Evolutionary conservation across 2,797 vertebrate species (phyloP).

Genomic region (Rhynchonycteris naso): DNA sequence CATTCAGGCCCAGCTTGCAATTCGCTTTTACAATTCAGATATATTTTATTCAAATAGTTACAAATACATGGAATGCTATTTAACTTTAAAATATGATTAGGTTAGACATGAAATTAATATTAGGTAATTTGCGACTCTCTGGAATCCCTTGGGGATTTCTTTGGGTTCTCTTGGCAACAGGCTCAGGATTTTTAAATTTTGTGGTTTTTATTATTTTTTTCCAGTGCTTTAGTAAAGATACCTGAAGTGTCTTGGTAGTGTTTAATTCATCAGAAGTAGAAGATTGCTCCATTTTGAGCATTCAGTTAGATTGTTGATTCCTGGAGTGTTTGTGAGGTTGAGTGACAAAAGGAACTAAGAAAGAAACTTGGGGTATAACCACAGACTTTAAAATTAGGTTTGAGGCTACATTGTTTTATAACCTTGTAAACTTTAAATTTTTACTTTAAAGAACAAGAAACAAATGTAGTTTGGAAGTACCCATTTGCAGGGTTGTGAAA

Average conservation of each 20-base stretch:
- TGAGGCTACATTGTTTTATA: not conserved
- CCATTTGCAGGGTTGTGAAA: not conserved
- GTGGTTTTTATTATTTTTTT: not conserved
- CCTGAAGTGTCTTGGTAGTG: not conserved
- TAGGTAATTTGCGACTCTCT: slow-evolving; percentile 6
- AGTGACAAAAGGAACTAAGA: not conserved
- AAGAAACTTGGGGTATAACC: not conserved
- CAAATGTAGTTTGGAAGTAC: not conserved
- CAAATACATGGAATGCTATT: not conserved
- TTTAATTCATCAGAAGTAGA: not conserved
- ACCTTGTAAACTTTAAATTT: not conserved
- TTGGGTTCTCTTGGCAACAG: not conserved
- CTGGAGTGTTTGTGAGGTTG: not conserved
- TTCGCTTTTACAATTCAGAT: not conserved
- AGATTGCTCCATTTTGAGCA: not conserved
- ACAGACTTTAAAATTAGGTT: slow-evolving; percentile 4
- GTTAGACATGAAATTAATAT: slow-evolving; percentile 48
- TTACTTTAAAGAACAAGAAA: not conserved
- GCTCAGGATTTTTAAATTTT: slow-evolving; percentile 1
- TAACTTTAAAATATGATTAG: slow-evolving; percentile 34
- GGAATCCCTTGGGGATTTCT: not conserved
- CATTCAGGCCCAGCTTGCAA: not conserved
- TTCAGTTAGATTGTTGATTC: not conserved
- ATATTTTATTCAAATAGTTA: not conserved
- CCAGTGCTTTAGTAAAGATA: not conserved